Percentiles rank a stretch among this genome's conserved stretches.
These are phyloP conservation scores for Potorous gilbertii DNA, from an alignment of 2,797 vertebrate genomes.

Conservation along the genomic window DNA sequence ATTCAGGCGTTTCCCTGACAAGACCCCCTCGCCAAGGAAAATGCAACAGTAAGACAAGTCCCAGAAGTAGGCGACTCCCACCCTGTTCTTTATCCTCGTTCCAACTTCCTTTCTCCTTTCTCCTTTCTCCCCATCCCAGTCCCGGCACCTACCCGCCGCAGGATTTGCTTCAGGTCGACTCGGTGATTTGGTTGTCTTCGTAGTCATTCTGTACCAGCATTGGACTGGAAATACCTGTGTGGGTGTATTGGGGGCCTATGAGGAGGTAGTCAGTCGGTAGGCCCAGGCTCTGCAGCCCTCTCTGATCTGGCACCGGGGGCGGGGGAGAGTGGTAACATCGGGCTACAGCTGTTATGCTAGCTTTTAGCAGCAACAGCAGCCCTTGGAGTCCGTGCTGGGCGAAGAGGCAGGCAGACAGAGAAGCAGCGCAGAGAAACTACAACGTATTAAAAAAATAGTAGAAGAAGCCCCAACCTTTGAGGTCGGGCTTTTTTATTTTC, in stretches of 20 bases:
- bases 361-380: constrained; percentile 18
- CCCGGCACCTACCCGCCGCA: background rate
- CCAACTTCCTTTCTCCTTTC: too few species aligned
- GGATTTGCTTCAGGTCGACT: background rate
- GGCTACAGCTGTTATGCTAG: background rate
- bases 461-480: constrained; percentile 24
- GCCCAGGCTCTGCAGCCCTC: background rate
- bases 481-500: constrained; percentile 75
- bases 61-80: background rate
- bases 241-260: background rate
- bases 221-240: background rate
- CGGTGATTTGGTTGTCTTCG: background rate
- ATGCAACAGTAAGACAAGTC: background rate
- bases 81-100: constrained; percentile 43
- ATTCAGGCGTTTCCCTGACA: background rate
- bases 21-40: background rate
- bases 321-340: constrained; percentile 37
- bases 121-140: background rate
- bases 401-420: constrained; percentile 58
- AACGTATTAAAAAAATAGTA: background rate
- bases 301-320: constrained; percentile 39
- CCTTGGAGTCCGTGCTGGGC: background rate
- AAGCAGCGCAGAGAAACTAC: constrained; percentile 53
- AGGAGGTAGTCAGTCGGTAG: background rate
- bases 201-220: background rate